Base-by-base conservation (phyloP, 64 coral and sea anemone genomes). In the Montipora sp. region DNA sequence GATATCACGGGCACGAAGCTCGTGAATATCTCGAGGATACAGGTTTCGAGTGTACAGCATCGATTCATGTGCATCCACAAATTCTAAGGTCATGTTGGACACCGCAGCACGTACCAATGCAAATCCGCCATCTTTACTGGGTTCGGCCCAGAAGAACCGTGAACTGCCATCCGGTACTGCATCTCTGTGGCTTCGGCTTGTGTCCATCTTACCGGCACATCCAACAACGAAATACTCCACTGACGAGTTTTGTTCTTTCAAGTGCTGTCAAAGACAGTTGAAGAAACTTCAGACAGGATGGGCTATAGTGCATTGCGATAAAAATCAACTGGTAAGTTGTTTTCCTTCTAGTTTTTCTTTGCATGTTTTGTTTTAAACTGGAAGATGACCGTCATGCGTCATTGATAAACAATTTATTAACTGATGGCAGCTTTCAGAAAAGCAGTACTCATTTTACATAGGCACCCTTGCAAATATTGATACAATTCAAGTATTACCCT, bases 171-270 rank as follows among this genome's bases (percentile, higher is more conserved):
- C 51, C 0, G 95, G 95, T 18, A 97, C 92, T 71, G 75, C 9
- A 7, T 73, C 11, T 3, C 10, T 81, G 27, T 97, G 88, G 7
- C 67, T 5, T 27, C 47, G 91, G 15, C 61, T 88, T 19, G 91
- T 60, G 15, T 58, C 49, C 57, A 97, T 24, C 47, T 59, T 74
- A 8, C 67, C 92, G 8, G 81, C 95, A 23, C 88, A 78, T 21
- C 95, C 95, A 88, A 83, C 94, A 1, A 97, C 89, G 75, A 97
- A 97, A 78, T 97, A 97, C 6, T 97, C 82, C 11, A 97, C 95
- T 7, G 77, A 55, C 18, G 83, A 94, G 51, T 79, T 91, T 18
- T 57, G 19, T 79, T 97, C 95, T 84, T 97, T 97, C 12, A 97
- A 55, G 21, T 97, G 95, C 95, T 97, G 79, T 24, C 22, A 55